Percentiles rank a stretch among this genome's conserved stretches.
These are phyloP conservation scores for Octonoba sinensis DNA, from an alignment of 2,888 invertebrate species.

Conservation along the genomic window DNA sequence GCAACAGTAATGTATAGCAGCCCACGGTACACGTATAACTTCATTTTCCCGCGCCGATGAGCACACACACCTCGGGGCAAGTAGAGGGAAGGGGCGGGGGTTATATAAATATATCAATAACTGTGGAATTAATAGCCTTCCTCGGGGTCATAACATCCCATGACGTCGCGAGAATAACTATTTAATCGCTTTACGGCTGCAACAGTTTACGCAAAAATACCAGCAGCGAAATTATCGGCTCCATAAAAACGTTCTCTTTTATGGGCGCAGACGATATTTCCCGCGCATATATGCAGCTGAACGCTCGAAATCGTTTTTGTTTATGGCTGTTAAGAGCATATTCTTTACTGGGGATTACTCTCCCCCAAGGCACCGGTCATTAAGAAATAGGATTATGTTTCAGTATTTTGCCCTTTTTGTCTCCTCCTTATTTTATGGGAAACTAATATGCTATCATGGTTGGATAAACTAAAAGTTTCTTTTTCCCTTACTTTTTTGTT, in stretches of 20 bases:
- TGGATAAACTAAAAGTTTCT: constrained; percentile 28
- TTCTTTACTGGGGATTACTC: constrained; percentile 51
- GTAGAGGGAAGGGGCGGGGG: constrained; percentile 8
- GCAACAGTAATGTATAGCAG: neutral
- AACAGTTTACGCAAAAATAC: constrained; percentile 64
- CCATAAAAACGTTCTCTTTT: constrained; percentile 61
- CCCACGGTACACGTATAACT: constrained; percentile 41
- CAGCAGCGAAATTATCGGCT: constrained; percentile 63
- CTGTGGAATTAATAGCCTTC: constrained; percentile 47
- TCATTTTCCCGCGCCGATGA: constrained; percentile 55
- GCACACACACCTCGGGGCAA: constrained; percentile 16
- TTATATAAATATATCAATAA: constrained; percentile 49
- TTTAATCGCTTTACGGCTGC: constrained; percentile 63
- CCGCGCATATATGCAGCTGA: constrained; percentile 52
- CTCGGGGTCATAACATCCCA: constrained; percentile 45
- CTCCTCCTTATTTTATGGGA: constrained; percentile 36
- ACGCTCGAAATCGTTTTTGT: constrained; percentile 60
- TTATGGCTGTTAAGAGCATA: constrained; percentile 62
- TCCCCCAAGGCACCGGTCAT: constrained; percentile 48
- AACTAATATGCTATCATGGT: constrained; percentile 61
- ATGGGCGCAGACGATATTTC: constrained; percentile 55
- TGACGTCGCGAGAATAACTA: constrained; percentile 56
- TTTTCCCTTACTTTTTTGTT: constrained; percentile 13
- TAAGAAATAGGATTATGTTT: constrained; percentile 60
- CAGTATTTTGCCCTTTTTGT: constrained; percentile 11